These are phyloP conservation scores for Drosophila orena DNA, from an alignment of 1,140 invertebrate species.

Conservation along the genomic window DNA sequence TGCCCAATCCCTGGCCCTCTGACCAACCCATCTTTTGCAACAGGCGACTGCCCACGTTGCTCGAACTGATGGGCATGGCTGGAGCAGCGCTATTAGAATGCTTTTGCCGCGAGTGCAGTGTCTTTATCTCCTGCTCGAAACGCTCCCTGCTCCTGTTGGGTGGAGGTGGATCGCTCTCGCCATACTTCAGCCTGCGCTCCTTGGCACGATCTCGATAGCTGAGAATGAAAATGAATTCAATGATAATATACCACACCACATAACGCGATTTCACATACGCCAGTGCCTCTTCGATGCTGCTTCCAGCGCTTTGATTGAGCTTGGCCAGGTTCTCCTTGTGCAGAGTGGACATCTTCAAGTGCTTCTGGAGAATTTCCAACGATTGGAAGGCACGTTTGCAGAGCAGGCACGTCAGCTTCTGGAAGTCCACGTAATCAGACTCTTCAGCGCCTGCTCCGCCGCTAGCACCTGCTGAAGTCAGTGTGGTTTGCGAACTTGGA, in stretches of 20 bases:
- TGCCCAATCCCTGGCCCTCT: constrained; percentile 97
- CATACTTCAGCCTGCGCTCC: constrained; percentile 97
- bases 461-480: background rate
- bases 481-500: constrained; percentile 85
- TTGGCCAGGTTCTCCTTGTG: constrained; percentile 95
- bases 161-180: constrained; percentile 91
- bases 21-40: constrained; percentile 99
- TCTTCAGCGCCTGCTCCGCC: constrained; percentile 86
- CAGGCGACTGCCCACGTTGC: constrained; percentile 96
- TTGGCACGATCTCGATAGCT: constrained; percentile 98
- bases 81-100: constrained; percentile 80
- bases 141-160: constrained; percentile 90
- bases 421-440: constrained; percentile 91
- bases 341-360: constrained; percentile 96
- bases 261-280: constrained; percentile 41
- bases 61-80: constrained; percentile 89
- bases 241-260: background rate
- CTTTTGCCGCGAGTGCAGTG: constrained; percentile 61
- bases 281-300: constrained; percentile 17
- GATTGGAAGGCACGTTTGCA: constrained; percentile 98
- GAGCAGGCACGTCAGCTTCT: constrained; percentile 96
- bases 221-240: background rate
- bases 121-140: constrained; percentile 86
- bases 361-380: constrained; percentile 94
- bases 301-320: constrained; percentile 28